Evolutionary conservation across 1,140 invertebrate genomes (phyloP).

Genomic region (Triops cancriformis): DNA sequence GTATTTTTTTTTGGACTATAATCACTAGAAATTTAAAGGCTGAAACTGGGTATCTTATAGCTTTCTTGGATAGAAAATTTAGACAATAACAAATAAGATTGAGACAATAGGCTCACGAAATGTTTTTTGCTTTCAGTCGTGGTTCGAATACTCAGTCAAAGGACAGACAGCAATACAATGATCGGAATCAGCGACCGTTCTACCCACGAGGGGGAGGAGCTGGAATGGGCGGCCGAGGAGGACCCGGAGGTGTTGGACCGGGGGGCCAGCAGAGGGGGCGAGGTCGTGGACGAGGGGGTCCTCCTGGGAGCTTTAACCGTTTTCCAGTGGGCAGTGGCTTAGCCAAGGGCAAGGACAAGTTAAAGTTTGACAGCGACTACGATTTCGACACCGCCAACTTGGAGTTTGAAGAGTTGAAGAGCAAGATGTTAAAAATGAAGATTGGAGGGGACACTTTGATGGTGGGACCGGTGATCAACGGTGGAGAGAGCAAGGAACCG

Average conservation of each 20-base stretch:
- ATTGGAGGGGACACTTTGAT: conserved; percentile 51
- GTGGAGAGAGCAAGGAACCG: conserved; percentile 43
- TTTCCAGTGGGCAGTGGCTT: conserved; percentile 29
- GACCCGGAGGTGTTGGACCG: neutral
- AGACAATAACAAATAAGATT: too few relatives aligned
- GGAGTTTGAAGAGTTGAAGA: conserved; percentile 85
- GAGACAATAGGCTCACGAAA: too few relatives aligned
- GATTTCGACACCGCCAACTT: conserved; percentile 97
- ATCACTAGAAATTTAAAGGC: too few relatives aligned
- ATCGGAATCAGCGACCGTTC: neutral
- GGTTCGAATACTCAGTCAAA: conserved; percentile 32
- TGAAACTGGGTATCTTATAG: too few relatives aligned
- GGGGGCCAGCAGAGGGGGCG: conserved; percentile 31
- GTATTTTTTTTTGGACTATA: conserved; percentile 3
- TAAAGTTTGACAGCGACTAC: conserved; percentile 92
- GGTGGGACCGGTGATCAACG: conserved; percentile 19
- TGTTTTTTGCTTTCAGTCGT: conserved; percentile 1
- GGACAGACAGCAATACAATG: conserved; percentile 36
- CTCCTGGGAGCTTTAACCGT: conserved; percentile 32
- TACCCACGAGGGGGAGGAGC: conserved; percentile 22
- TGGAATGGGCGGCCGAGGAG: conserved; percentile 29
- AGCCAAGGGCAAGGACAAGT: conserved; percentile 50
- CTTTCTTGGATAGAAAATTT: too few relatives aligned
- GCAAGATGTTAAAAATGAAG: conserved; percentile 72
- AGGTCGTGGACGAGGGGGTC: conserved; percentile 35